A percentile compares a stretch with the other conserved stretches of the same genome.
phyloP scores from a whole-genome alignment of 2,113 vertebrate species.

The Atractosteus spatula region DNA sequence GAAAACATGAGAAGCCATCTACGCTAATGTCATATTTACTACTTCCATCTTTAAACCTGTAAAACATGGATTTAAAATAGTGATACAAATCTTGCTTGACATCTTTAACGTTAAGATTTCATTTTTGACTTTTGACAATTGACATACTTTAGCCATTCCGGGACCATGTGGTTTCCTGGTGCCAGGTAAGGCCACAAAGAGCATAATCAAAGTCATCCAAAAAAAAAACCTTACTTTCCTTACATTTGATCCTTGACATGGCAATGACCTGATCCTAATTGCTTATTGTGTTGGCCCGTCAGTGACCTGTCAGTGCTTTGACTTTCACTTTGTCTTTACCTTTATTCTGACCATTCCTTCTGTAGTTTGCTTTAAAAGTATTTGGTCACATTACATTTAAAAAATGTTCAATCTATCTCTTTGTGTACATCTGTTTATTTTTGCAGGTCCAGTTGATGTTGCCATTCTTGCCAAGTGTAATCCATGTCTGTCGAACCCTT shows the following conservation, averaged over 20 bases:
- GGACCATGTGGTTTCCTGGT: constrained; percentile 90
- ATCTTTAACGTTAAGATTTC: constrained; percentile 58
- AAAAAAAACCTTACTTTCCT: constrained; percentile 32
- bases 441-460: constrained; percentile 84
- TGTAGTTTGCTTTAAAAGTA: too few species aligned
- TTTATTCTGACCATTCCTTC: not conserved
- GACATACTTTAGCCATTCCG: constrained; percentile 76
- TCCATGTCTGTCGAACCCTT: constrained; percentile 93
- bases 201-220: constrained; percentile 49
- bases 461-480: constrained; percentile 91
- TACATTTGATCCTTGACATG: constrained; percentile 7
- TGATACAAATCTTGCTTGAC: constrained; percentile 4
- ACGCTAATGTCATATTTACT: too few species aligned
- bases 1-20: too few species aligned
- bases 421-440: constrained; percentile 27
- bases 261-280: not conserved
- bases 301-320: not conserved
- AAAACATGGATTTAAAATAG: too few species aligned
- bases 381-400: not conserved
- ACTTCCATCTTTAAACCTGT: too few species aligned
- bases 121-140: constrained; percentile 65
- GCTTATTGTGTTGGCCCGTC: not conserved
- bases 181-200: constrained; percentile 80
- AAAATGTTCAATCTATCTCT: not conserved
- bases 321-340: constrained; percentile 1